Percentiles rank a stretch among this genome's conserved stretches.
These are phyloP conservation scores for Neosilurus hyrtlii DNA, from an alignment of 2,797 vertebrate genomes.

Conservation along the genomic window DNA sequence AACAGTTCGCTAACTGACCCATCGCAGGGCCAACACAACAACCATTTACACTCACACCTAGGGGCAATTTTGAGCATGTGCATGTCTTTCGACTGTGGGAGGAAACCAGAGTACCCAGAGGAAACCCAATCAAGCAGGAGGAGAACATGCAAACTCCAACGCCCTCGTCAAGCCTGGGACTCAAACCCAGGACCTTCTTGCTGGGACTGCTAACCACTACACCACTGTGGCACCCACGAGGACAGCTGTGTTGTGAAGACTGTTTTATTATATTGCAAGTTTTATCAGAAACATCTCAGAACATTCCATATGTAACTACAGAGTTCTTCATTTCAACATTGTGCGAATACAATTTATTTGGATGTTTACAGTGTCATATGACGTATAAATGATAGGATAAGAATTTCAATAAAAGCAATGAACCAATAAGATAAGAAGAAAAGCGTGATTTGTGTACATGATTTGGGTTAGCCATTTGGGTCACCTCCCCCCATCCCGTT, in stretches of 20 bases:
- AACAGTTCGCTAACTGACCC: too few relatives aligned
- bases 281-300: background rate
- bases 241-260: background rate
- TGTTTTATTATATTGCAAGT: background rate
- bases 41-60: too few relatives aligned
- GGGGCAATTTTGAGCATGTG: too few relatives aligned
- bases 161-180: too few relatives aligned
- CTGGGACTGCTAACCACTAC: too few relatives aligned
- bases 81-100: too few relatives aligned
- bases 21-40: too few relatives aligned
- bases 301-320: background rate
- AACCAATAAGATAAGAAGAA: background rate
- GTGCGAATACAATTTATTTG: background rate
- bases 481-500: background rate
- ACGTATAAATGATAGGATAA: fast-evolving
- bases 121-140: too few relatives aligned
- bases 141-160: too few relatives aligned
- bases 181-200: too few relatives aligned
- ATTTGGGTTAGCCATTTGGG: background rate
- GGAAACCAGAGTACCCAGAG: too few relatives aligned
- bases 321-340: background rate
- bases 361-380: background rate
- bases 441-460: background rate
- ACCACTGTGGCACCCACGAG: too few relatives aligned
- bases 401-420: background rate